phyloP scores from a whole-genome alignment of 2,113 vertebrate species.

The Cynocephalus volans region DNA sequence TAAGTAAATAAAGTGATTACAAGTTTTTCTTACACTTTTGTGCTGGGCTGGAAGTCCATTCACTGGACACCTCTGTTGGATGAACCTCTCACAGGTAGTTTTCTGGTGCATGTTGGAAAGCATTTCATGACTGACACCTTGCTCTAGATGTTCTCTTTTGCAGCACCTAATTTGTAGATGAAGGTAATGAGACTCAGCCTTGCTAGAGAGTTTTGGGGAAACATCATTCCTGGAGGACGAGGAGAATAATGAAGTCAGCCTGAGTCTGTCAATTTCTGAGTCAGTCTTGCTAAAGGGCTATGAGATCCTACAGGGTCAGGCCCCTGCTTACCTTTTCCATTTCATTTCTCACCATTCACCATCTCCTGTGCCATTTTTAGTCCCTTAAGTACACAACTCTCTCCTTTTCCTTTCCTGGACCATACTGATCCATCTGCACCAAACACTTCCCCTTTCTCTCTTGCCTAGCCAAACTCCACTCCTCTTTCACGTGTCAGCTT shows the following conservation, averaged over 20 bases:
- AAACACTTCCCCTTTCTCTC: background rate
- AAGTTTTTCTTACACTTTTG: background rate
- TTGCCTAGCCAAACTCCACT: background rate
- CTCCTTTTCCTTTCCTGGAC: background rate
- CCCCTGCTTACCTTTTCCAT: background rate
- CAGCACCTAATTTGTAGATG: background rate
- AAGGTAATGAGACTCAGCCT: background rate
- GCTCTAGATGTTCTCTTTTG: background rate
- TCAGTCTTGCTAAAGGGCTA: background rate
- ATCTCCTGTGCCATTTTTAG: background rate
- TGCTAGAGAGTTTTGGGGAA: conserved; percentile 22
- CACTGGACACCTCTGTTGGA: background rate
- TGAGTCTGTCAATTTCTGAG: background rate
- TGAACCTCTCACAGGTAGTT: background rate
- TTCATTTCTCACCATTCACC: background rate
- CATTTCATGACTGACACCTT: background rate
- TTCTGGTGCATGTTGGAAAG: background rate
- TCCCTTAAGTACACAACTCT: background rate
- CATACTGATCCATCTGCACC: background rate
- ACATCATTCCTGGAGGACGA: background rate
- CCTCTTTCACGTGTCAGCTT: conserved; percentile 2
- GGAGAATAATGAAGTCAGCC: background rate
- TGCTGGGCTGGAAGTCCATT: background rate
- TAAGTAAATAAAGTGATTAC: background rate
- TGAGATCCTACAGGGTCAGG: background rate